Base-by-base conservation (phyloP, 2,113 vertebrate genomes). In the Microtus pennsylvanicus region DNA sequence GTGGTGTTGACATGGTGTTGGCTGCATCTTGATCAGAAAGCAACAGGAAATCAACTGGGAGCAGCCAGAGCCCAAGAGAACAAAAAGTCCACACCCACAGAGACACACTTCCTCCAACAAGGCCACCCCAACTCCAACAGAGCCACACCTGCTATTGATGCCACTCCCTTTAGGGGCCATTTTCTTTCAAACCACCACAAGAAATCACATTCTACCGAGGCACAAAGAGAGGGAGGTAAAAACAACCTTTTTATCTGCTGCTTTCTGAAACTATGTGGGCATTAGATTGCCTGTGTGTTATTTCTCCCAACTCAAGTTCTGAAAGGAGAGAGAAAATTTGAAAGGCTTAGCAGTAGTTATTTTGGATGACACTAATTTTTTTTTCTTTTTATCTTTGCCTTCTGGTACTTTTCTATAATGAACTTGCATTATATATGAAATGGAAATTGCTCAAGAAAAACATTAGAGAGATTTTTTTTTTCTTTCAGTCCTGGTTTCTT, bases 211-310 rank as follows among this genome's bases (percentile, higher is more conserved):
- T 85, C 65, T 76, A 24, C 69, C 52, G 8, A 61, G 13, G 30
- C 21, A 28, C 14, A 82, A 65, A 42, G 58, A 55, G 42, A 70
- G 35, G 22, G 13, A 88, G 35, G 35, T 42, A 30, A 89, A 83
- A 92, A 75, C 69, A n/a, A 50, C 24, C n/a, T 86, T 89, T 38
- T 81, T 55, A 72, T 87, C 74, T 69, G 26, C 19, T 67, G 35
- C 65, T 93, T 92, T 78, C 55, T 95, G 83, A 96, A 97, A 89
- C 65, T 82, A 65, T 22, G 61, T 70, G 87, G 45, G 47, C 67
- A 63, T 47, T 47, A 95, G 35, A 74, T 78, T 77, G 76, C 80
- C 83, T 58, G 1, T 47, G 1, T 47, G 19, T 72, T 78, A 65
- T 69, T 89, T 75, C 87, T 94, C 17, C 45, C 94, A 58, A 26